Evolutionary conservation across 2,888 invertebrate species (phyloP).

Genomic region (Sepiola atlantica): DNA sequence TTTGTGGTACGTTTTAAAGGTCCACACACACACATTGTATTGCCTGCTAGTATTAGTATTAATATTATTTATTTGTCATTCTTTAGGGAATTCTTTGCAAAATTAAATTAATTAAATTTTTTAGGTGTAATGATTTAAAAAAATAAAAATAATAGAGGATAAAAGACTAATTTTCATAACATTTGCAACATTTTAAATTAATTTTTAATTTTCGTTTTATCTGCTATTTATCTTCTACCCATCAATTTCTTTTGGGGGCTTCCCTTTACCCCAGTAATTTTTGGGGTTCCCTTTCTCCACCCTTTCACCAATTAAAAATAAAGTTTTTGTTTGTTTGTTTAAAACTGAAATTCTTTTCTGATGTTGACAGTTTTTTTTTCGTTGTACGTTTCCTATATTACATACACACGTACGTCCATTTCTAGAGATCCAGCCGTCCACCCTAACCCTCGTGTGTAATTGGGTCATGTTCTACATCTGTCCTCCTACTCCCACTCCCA

Average conservation of each 20-base stretch:
- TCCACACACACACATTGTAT: too few relatives aligned
- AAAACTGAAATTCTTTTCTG: neutral
- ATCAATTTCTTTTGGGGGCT: neutral
- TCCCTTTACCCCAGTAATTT: neutral
- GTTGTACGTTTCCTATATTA: neutral
- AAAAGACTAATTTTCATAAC: neutral
- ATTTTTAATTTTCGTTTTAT: neutral
- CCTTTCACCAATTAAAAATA: neutral
- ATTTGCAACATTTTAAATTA: neutral
- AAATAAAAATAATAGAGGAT: neutral
- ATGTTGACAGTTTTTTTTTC: constrained; percentile 32
- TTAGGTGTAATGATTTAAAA: too few relatives aligned
- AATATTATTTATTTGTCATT: too few relatives aligned
- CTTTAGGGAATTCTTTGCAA: too few relatives aligned
- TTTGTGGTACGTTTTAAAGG: too few relatives aligned
- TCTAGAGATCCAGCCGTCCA: neutral
- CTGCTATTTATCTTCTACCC: neutral
- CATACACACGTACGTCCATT: neutral
- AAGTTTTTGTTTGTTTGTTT: neutral
- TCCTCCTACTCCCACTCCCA: neutral
- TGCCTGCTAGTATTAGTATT: too few relatives aligned
- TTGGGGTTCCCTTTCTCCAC: neutral
- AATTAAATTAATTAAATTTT: too few relatives aligned
- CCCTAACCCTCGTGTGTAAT: neutral
- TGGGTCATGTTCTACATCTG: constrained; percentile 12